Evolutionary conservation across 2,888 invertebrate species (phyloP), one percentile per base, ranked within the genome.

Genomic region (Synergus itoensis): DNA sequence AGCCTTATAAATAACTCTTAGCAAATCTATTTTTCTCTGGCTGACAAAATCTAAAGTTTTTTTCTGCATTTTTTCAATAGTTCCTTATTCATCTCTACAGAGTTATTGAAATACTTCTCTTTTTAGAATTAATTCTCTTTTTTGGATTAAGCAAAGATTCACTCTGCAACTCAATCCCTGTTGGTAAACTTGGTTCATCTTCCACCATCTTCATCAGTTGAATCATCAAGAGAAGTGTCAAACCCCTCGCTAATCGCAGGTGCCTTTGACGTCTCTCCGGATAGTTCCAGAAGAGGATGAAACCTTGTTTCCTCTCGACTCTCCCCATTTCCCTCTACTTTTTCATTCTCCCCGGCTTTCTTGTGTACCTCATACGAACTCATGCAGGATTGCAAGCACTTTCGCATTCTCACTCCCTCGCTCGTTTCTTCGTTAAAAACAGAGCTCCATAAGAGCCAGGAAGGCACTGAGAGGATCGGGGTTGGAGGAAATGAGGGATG

Each of bases 351-450:
- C 5, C 21, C 5, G 11, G 16, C 16, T 64, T 28, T 7, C 18
- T 53, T 21, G 48, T 67, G 18, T 16, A 60, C 21, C 43, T 67
- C 43, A 67, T 67, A 57, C 77, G 78, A 80, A 78, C 83, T 85
- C 85, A 84, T 85, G 82, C 84, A 82, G 85, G 86, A 82, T 87
- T 83, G 84, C 76, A 82, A 86, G 83, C 76, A 76, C 57, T 81
- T 79, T 84, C 84, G 83, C 79, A 80, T 79, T 80, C 79, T 67
- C 76, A 81, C 81, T 60, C 82, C 78, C 82, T 79, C 82, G 80
- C 82, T 81, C 79, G 77, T 84, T 83, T 82, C 82, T 82, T 84
- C 81, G 83, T 85, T 85, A 85, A 86, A 73, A 73, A 73, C 48
- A 73, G 73, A 73, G 36, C 28, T 36, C 53, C 9, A 40, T 80